Base-by-base conservation (phyloP, 2,888 invertebrate genomes). In the Trichacis sp. region DNA sequence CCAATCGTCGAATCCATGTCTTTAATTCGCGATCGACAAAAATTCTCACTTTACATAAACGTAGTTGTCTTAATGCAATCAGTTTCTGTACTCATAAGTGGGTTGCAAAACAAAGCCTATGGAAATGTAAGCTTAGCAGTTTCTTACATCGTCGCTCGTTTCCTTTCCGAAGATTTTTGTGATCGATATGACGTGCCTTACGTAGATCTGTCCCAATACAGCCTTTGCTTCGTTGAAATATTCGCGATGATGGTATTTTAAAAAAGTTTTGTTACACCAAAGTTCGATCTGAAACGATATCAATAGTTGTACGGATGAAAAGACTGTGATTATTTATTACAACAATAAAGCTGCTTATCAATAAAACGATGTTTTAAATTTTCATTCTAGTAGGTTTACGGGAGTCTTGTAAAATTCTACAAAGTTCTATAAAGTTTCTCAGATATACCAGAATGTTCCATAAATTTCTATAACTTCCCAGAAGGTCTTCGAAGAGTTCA, bases 151-250 rank as follows among this genome's bases (percentile, higher is more conserved):
- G 71, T 84, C 2, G 74, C 79, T 46, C 76, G 79, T 42, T 82
- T 79, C 56, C 74, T 79, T 46, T 76, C 79, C 17, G 81, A 83
- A 64, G 80, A 80, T 49, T 78, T 84, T 52, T 82, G 81, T 68
- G 83, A 83, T 69, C 75, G 73, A 42, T 81, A 77, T 46, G 83
- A 80, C 50, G 80, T 83, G 24, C 83, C 83, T 14, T 78, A 82
- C 50, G 73, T 73, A 38, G 83, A 83, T 62, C 57, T 83, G 1
- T 74, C 77, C 0, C 83, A 83, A 43, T 83, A 83, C 68, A 79
- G 79, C 48, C 61, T 82, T 3, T 78, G 79, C 49, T 83, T 83
- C 57, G 76, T 81, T 24, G 78, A 80, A 69, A 69, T 81, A 33
- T 83, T 83, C 46, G 77, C 80, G 14, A 61, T 78, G 6, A 70